Evolutionary conservation across 2,113 vertebrate genomes (phyloP).

Genomic region (Hystrix brachyura): DNA sequence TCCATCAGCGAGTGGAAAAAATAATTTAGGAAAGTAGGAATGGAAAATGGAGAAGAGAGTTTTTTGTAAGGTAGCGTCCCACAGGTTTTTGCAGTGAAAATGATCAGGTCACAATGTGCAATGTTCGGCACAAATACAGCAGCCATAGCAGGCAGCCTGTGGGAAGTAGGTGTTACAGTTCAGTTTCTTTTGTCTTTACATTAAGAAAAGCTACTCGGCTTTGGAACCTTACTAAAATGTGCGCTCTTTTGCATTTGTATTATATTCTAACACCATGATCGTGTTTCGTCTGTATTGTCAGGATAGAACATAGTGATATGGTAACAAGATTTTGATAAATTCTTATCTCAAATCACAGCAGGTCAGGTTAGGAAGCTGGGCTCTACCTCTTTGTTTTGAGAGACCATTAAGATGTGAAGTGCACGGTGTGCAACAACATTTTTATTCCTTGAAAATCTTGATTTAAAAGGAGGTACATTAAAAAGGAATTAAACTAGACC

Average conservation of each 20-base stretch:
- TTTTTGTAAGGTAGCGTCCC: neutral
- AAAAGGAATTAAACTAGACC: neutral
- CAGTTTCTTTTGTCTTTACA: slow-evolving; percentile 48
- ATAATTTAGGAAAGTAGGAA: neutral
- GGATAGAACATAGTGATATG: slow-evolving; percentile 50
- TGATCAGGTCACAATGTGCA: neutral
- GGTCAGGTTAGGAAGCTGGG: slow-evolving; percentile 41
- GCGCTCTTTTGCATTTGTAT: neutral
- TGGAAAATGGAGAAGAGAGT: neutral
- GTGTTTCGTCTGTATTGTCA: slow-evolving; percentile 56
- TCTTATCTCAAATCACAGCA: slow-evolving; percentile 43
- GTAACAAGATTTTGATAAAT: slow-evolving; percentile 68
- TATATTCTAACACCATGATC: slow-evolving; percentile 58
- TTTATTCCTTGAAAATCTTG: neutral
- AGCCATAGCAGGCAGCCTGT: neutral
- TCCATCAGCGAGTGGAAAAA: slow-evolving; percentile 22
- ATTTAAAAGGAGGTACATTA: neutral
- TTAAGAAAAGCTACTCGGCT: neutral
- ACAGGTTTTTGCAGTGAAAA: slow-evolving; percentile 22
- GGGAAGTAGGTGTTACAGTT: neutral
- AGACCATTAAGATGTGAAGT: slow-evolving; percentile 57
- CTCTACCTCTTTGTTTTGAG: slow-evolving; percentile 50
- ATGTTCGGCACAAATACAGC: neutral
- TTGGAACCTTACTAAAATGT: neutral
- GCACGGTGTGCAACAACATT: neutral